phyloP scores from a whole-genome alignment of 2,113 vertebrate species.

The Sapayoa aenigma region DNA sequence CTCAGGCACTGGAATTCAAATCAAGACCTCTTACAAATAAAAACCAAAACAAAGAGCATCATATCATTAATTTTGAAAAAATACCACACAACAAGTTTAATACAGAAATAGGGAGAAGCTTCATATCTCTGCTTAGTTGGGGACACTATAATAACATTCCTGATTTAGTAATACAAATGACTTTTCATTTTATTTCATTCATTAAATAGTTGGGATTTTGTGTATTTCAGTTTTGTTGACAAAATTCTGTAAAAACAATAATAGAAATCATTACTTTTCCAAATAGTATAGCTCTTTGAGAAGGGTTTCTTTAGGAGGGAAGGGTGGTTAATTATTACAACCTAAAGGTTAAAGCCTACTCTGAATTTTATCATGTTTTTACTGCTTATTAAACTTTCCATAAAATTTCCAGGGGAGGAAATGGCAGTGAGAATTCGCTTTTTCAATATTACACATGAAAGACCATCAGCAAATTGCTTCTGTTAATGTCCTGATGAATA shows the following conservation, averaged over 20 bases:
- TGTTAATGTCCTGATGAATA: not conserved
- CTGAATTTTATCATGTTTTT: not conserved
- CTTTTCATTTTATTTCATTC: too few relatives aligned
- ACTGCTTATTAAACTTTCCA: not conserved
- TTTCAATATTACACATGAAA: not conserved
- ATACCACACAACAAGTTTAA: not conserved
- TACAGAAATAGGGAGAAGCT: not conserved
- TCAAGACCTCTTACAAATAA: not conserved
- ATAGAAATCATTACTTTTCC: not conserved
- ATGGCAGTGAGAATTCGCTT: not conserved
- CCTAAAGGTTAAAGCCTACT: not conserved
- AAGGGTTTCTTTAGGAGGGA: not conserved
- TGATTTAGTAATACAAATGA: not conserved
- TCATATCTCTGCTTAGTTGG: not conserved
- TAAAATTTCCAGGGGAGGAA: not conserved
- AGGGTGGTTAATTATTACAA: not conserved
- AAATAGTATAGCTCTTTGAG: not conserved
- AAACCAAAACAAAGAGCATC: not conserved
- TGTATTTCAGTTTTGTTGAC: not conserved
- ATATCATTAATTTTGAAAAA: not conserved
- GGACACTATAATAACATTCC: not conserved
- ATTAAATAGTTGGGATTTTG: not conserved
- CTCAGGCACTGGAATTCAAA: not conserved
- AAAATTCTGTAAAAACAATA: not conserved
- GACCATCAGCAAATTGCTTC: not conserved